Percentiles rank a stretch among this genome's conserved stretches.
phyloP scores from a whole-genome alignment of 1,140 invertebrate species.

The Danaus melanippus region DNA sequence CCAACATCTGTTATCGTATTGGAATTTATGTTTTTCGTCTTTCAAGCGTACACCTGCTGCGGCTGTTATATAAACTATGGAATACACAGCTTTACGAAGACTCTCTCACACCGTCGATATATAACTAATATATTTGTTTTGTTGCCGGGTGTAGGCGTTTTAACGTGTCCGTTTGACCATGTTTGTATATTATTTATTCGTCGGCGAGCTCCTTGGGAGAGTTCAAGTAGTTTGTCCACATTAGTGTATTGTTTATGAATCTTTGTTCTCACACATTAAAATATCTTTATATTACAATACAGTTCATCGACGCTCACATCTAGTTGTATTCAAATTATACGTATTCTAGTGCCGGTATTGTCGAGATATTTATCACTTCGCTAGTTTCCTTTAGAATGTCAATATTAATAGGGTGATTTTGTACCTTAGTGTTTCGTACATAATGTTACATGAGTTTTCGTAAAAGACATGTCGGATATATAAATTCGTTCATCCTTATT shows the following conservation, averaged over 20 bases:
- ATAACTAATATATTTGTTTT: constrained; percentile 36
- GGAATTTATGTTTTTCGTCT: constrained; percentile 62
- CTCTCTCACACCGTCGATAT: constrained; percentile 28
- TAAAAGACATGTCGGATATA: no score
- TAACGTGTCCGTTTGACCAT: constrained; percentile 30
- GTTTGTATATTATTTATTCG: constrained; percentile 38
- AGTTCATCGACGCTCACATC: constrained; percentile 31
- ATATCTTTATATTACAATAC: constrained; percentile 23
- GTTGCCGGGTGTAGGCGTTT: constrained; percentile 38
- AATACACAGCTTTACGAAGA: constrained; percentile 19
- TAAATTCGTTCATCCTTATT: constrained; percentile 41
- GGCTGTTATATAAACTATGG: constrained; percentile 40
- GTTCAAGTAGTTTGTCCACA: constrained; percentile 42
- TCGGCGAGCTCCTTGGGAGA: constrained; percentile 11
- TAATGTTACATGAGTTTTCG: no score
- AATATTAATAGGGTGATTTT: constrained; percentile 29
- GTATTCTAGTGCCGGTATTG: constrained; percentile 38
- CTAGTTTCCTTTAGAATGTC: constrained; percentile 48
- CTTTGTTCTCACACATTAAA: constrained; percentile 40
- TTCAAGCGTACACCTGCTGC: constrained; percentile 56
- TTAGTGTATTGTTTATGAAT: constrained; percentile 33
- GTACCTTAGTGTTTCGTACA: no score
- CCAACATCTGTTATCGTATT: constrained; percentile 61
- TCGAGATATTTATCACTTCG: constrained; percentile 58
- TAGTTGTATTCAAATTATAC: constrained; percentile 46